Evolutionary conservation across 1,140 invertebrate genomes (phyloP).

Genomic region (Megathymus violae): DNA sequence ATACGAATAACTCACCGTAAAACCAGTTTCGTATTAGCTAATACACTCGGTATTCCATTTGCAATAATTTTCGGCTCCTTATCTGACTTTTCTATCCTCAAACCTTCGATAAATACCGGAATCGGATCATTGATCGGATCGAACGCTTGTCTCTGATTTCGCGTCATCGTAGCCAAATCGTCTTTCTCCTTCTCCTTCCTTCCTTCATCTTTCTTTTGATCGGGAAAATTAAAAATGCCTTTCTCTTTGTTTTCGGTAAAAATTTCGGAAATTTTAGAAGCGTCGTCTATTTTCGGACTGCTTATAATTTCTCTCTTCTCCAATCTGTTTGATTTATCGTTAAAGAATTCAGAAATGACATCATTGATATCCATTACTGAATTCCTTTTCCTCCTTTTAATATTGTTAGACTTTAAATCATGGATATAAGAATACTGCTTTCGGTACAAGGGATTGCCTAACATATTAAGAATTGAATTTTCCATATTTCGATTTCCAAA

Average conservation of each 20-base stretch:
- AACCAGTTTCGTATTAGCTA: constrained; percentile 84
- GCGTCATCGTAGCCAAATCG: neutral
- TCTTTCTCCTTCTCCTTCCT: constrained; percentile 1
- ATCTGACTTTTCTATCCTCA: constrained; percentile 85
- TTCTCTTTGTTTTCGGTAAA: neutral
- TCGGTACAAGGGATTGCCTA: constrained; percentile 19
- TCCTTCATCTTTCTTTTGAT: constrained; percentile 13
- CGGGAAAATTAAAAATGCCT: neutral
- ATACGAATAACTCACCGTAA: constrained; percentile 70
- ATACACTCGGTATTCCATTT: constrained; percentile 87
- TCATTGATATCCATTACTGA: constrained; percentile 1
- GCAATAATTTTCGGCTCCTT: constrained; percentile 86
- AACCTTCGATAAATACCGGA: constrained; percentile 80
- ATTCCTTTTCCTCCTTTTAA: constrained; percentile 36
- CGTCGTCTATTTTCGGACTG: neutral
- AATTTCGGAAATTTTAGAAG: constrained; percentile 5
- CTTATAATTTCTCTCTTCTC: constrained; percentile 22
- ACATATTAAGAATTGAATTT: constrained; percentile 7
- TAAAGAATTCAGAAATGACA: neutral
- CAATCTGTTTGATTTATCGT: constrained; percentile 4
- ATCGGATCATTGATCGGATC: neutral
- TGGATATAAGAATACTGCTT: neutral
- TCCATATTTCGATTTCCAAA: constrained; percentile 31
- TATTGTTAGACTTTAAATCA: constrained; percentile 26
- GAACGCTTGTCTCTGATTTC: constrained; percentile 18